Conservation (phyloP, 2,113 vertebrate species). For the Chiloscyllium plagiosum region DNA sequence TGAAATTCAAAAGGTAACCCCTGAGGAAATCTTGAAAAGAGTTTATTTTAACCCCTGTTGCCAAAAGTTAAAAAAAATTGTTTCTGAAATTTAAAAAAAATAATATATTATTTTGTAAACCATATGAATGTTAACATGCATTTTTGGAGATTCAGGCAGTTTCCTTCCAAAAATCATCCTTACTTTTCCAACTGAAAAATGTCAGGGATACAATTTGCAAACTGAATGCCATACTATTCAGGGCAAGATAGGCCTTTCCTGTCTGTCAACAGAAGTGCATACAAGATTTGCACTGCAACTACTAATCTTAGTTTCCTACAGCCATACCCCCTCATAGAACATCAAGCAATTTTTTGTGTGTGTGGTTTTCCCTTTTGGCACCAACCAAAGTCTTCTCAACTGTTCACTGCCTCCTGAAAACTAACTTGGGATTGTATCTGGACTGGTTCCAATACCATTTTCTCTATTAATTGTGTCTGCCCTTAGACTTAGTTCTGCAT, state of each 20-base stretch:
- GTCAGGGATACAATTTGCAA: background rate
- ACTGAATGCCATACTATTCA: background rate
- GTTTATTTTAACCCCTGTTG: too few species aligned
- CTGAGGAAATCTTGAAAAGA: too few species aligned
- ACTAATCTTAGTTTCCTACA: background rate
- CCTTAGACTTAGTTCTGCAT: too few species aligned
- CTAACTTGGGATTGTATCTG: background rate
- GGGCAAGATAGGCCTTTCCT: background rate
- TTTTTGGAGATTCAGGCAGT: background rate
- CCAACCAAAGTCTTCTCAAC: background rate
- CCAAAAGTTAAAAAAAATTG: background rate
- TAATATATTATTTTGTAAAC: background rate
- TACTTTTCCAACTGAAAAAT: background rate
- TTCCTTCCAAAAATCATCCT: background rate
- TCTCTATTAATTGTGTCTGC: background rate
- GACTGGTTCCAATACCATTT: background rate
- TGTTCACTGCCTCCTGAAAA: background rate
- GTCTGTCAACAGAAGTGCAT: background rate
- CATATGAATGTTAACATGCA: background rate
- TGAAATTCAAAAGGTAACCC: too few species aligned
- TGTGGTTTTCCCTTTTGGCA: background rate
- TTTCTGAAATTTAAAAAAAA: too few species aligned
- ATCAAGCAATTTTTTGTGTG: background rate
- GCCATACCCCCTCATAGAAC: background rate
- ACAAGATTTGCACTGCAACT: background rate